phyloP scores from a whole-genome alignment of 2,888 invertebrate genomes.

The Drosophila nr. medialis region DNA sequence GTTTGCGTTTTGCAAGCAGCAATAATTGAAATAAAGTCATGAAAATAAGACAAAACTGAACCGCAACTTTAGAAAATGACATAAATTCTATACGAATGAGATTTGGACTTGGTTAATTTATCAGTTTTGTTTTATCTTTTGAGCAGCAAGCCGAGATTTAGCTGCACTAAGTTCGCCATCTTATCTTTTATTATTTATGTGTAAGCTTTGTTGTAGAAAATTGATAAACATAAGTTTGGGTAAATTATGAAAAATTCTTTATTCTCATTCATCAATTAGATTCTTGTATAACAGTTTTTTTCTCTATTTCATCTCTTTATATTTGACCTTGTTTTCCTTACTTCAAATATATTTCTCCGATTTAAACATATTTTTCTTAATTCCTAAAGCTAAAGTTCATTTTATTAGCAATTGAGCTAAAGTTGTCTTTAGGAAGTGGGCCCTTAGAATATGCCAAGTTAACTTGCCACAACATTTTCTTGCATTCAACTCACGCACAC shows the following conservation, averaged over 20 bases:
- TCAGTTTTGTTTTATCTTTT: no score
- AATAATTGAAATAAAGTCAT: background rate
- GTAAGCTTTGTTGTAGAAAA: no score
- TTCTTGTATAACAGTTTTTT: no score
- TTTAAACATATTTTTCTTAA: background rate
- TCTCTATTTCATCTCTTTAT: background rate
- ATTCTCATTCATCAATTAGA: no score
- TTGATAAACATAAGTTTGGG: no score
- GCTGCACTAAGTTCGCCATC: background rate
- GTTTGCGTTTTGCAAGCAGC: background rate
- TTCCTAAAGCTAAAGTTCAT: background rate
- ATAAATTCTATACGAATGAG: background rate
- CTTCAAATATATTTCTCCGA: background rate
- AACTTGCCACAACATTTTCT: constrained; percentile 58
- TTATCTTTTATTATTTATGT: no score
- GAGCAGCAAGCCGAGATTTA: background rate
- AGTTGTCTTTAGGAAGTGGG: background rate
- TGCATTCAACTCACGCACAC: constrained; percentile 36
- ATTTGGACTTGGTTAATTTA: background rate
- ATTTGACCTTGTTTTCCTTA: background rate
- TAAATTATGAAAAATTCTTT: no score
- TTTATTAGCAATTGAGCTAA: constrained; percentile 14
- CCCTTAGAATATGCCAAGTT: constrained; percentile 44
- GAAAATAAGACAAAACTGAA: background rate
- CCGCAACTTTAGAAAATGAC: background rate